Conservation (phyloP, 2,797 vertebrate genomes). For the Denticeps clupeoides region DNA sequence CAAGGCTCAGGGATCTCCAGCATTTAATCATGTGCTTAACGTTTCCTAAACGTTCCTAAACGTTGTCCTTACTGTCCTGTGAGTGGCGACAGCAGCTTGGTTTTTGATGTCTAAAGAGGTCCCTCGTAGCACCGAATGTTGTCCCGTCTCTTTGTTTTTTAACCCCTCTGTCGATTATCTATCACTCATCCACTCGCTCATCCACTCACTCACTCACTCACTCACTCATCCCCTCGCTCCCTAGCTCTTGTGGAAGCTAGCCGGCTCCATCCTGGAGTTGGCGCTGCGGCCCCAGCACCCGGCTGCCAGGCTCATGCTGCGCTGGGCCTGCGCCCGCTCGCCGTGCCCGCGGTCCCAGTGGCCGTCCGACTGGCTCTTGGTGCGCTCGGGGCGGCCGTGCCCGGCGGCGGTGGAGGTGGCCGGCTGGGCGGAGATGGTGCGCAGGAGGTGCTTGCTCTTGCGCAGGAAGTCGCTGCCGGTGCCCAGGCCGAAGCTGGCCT, state of each 20-base stretch:
- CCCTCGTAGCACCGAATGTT: no score
- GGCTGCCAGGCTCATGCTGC: slow-evolving; percentile 86
- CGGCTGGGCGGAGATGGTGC: slow-evolving; percentile 83
- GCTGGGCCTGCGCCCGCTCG: slow-evolving; percentile 59
- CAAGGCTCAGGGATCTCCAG: no score
- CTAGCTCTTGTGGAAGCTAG: slow-evolving; percentile 64
- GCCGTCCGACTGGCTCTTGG: slow-evolving; percentile 71
- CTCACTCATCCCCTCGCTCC: slow-evolving; percentile 15
- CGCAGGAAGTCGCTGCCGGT: slow-evolving; percentile 81
- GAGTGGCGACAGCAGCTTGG: no score
- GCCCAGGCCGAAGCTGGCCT: slow-evolving; percentile 85
- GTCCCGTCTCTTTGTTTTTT: slow-evolving; percentile 32
- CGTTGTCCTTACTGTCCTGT: no score
- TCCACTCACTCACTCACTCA: neutral
- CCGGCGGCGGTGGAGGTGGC: slow-evolving; percentile 44
- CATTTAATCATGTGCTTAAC: no score
- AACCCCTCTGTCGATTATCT: slow-evolving; percentile 5
- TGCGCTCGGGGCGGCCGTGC: slow-evolving; percentile 72
- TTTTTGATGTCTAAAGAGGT: no score
- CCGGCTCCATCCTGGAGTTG: slow-evolving; percentile 67
- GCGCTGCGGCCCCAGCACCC: slow-evolving; percentile 82
- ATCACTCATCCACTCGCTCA: slow-evolving; percentile 13
- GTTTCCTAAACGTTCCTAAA: no score
- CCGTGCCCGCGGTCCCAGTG: slow-evolving; percentile 70
- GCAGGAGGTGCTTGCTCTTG: slow-evolving; percentile 86